Conservation (phyloP, 1,140 invertebrate species). For the Apis mellifera region DNA sequence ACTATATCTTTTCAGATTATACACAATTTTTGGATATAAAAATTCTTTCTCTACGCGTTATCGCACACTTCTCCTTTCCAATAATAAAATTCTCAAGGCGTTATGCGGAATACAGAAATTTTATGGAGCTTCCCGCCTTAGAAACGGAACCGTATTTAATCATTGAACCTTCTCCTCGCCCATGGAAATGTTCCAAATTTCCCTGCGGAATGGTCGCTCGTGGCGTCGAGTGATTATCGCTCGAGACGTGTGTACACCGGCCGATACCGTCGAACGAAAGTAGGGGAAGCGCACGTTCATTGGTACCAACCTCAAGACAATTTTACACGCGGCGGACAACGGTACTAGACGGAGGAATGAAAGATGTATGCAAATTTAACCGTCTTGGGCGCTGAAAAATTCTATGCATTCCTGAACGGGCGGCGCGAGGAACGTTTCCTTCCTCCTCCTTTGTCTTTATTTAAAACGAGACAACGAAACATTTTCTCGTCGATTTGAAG, state of each 20-base stretch:
- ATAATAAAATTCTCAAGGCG: not conserved
- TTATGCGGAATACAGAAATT: not conserved
- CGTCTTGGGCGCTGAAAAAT: slow-evolving; percentile 52
- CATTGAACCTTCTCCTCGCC: not conserved
- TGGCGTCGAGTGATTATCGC: slow-evolving; percentile 24
- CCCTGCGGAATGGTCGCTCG: not conserved
- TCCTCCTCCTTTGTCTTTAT: slow-evolving; percentile 2
- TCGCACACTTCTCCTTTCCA: no score
- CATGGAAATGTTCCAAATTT: slow-evolving; percentile 6
- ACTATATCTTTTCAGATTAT: no score
- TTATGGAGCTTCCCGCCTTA: not conserved
- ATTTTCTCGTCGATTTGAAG: not conserved
- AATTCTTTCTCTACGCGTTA: no score
- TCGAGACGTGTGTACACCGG: not conserved
- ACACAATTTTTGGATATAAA: no score
- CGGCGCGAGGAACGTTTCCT: not conserved
- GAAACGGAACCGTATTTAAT: not conserved
- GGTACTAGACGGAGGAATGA: not conserved
- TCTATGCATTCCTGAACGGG: slow-evolving; percentile 64
- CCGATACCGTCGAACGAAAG: not conserved
- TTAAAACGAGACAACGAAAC: not conserved
- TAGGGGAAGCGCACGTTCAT: slow-evolving; percentile 5
- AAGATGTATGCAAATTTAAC: slow-evolving; percentile 47
- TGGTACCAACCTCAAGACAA: slow-evolving; percentile 18
- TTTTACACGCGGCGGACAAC: slow-evolving; percentile 23